Evolutionary conservation across 2,113 vertebrate genomes (phyloP).

Genomic region (Axis porcinus): DNA sequence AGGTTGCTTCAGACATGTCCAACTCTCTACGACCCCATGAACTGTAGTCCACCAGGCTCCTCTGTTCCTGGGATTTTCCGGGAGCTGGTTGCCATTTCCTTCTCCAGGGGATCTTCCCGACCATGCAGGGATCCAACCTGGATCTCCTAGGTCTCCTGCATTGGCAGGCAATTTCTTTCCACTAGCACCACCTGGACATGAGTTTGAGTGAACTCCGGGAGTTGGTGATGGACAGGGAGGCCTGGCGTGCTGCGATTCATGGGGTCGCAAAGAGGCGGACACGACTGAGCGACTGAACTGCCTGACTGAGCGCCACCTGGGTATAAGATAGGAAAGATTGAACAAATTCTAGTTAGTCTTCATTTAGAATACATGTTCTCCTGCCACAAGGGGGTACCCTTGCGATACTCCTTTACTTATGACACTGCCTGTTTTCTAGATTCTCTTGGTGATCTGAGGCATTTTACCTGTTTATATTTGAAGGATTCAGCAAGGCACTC

Average conservation of each 20-base stretch:
- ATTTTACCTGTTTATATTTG: background rate
- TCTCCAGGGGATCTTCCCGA: background rate
- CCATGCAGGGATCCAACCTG: background rate
- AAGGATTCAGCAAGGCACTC: background rate
- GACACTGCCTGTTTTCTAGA: background rate
- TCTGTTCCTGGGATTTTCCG: background rate
- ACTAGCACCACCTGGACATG: background rate
- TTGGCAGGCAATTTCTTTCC: background rate
- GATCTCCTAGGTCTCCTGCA: background rate
- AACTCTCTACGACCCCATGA: background rate
- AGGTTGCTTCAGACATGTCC: background rate
- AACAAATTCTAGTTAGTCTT: background rate
- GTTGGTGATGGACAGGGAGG: no score
- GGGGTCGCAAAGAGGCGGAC: no score
- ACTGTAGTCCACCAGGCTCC: background rate
- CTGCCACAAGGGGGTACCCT: conserved; percentile 40
- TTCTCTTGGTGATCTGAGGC: background rate
- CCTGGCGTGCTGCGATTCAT: no score
- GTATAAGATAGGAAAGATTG: background rate
- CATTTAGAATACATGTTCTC: background rate
- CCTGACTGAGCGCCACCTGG: background rate
- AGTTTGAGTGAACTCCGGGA: no score
- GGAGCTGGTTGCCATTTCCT: background rate
- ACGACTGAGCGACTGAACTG: no score
- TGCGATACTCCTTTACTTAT: background rate